A percentile compares a stretch with the other conserved stretches of the same genome.
These are phyloP conservation scores for Sipha maydis DNA, from an alignment of 2,888 invertebrate species.

Conservation along the genomic window DNA sequence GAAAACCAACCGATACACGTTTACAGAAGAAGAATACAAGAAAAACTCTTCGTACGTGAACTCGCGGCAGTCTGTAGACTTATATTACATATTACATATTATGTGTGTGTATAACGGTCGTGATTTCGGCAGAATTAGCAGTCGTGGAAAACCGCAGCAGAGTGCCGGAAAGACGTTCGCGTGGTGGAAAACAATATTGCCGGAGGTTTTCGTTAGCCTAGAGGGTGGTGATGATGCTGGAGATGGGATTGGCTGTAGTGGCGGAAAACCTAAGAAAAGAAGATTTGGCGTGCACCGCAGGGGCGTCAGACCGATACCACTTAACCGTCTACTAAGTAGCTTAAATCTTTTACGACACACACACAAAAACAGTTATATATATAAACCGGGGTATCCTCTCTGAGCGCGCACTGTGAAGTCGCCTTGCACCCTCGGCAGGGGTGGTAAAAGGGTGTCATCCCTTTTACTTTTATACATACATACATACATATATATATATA, in stretches of 20 bases:
- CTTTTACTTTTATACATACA: background rate
- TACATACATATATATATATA: background rate
- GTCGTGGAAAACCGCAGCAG: constrained; percentile 4
- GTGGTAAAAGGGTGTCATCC: constrained; percentile 58
- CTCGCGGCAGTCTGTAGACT: too few species aligned
- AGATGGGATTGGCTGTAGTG: background rate
- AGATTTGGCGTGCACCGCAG: constrained; percentile 49
- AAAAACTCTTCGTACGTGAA: background rate
- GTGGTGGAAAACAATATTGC: constrained; percentile 52
- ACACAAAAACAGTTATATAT: background rate
- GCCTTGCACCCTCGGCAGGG: background rate
- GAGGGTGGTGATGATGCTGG: background rate
- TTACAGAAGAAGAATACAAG: background rate
- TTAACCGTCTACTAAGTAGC: constrained; percentile 62
- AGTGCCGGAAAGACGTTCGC: constrained; percentile 49
- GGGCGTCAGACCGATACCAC: constrained; percentile 62
- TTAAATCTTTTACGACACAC: constrained; percentile 55
- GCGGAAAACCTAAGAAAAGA: constrained; percentile 37
- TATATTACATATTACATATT: too few species aligned
- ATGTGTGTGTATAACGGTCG: background rate
- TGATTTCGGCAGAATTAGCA: background rate
- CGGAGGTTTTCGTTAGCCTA: background rate
- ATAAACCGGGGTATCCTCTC: constrained; percentile 2
- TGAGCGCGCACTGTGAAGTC: background rate
- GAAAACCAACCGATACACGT: background rate